Base-by-base conservation (phyloP, 2,113 vertebrate genomes). In the Terrapene triunguis region DNA sequence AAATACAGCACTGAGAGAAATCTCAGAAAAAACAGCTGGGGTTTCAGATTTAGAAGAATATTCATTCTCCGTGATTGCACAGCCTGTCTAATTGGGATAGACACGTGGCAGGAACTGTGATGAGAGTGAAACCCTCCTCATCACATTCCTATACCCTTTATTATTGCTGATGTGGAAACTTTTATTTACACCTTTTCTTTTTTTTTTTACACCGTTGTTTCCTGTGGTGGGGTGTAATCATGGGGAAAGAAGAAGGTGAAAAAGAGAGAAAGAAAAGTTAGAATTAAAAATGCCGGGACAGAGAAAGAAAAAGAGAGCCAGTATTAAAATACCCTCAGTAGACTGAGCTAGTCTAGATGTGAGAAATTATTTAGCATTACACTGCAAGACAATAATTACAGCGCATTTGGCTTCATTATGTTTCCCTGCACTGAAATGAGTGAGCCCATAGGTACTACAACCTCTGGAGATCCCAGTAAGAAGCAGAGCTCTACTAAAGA, bases 11-110 rank as follows among this genome's bases (percentile, higher is more conserved):
- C 48, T 35, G 84, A 0, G 0, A 85, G 93, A 95, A 86, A 82
- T 86, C 90, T 95, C 92, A 57, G 38, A 3, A 53, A 80, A 90
- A 84, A 42, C 62, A 27, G 48, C 55, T 90, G 96, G 80, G 48
- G 51, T 95, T 47, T 87, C 38, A 3, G 1, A 2, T 85, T 89
- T 7, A 0, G 47, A 44, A 85, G 82, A 53, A 87, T 21, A 0
- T 8, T 87, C 79, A 53, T 88, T 65, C 82, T 78, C 44, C 0
- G 0, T 72, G 79, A 22, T 82, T 90, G 65, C 7, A 19, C 48
- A 72, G 80, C 44, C 25, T 89, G 22, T 72, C 57, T 0, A 2
- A 55, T 55, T 81, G 82, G 89, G 88, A 38, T 16, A 59, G 50
- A 9, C 38, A 47, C 55, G 38, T 6, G 12, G 6, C 32, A 0